These are phyloP conservation scores for Operophtera brumata DNA, from an alignment of 2,888 invertebrate genomes.

Conservation along the genomic window DNA sequence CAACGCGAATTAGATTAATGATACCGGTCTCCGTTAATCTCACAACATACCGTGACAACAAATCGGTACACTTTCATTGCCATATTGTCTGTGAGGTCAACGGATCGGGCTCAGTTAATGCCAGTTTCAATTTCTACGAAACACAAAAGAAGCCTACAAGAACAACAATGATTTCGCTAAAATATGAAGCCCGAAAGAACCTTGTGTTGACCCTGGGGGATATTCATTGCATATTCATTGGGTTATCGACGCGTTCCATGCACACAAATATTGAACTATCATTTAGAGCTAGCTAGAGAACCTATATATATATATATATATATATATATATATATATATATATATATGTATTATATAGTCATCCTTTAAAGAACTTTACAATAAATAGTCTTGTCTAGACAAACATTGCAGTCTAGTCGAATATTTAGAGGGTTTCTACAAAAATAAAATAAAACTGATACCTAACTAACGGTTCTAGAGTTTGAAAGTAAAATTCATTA, in stretches of 20 bases:
- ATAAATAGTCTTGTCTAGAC: conserved; percentile 6
- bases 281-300: conserved; percentile 6
- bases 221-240: conserved; percentile 52
- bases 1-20: conserved; percentile 73
- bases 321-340: no score
- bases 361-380: background rate
- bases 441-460: no score
- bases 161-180: conserved; percentile 41
- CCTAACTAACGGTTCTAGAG: no score
- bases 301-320: no score
- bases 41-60: conserved; percentile 42
- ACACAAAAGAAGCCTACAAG: conserved; percentile 32
- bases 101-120: conserved; percentile 14
- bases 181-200: conserved; percentile 47
- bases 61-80: conserved; percentile 55
- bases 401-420: background rate
- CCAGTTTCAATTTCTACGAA: conserved; percentile 22
- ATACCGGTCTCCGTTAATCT: conserved; percentile 55
- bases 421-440: no score
- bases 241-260: conserved; percentile 53
- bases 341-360: no score
- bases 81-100: conserved; percentile 24
- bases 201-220: conserved; percentile 49
- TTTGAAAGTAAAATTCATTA: no score
- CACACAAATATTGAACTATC: conserved; percentile 55